Evolutionary conservation across 1,140 invertebrate species (phyloP).

Genomic region (Calephelis virginiensis): DNA sequence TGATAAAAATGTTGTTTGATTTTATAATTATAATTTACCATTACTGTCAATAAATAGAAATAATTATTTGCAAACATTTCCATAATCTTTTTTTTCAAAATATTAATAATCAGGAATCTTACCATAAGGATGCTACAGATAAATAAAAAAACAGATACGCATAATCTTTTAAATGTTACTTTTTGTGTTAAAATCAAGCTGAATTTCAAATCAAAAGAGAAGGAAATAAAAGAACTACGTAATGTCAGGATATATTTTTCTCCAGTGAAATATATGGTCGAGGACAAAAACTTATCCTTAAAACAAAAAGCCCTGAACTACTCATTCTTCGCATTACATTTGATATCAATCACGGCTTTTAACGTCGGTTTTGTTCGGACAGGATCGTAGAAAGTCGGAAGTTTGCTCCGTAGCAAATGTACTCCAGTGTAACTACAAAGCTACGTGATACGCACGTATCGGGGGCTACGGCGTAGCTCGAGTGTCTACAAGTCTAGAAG

Average conservation of each 20-base stretch:
- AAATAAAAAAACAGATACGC: no score
- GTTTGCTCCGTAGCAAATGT: constrained; percentile 46
- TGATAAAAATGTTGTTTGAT: no score
- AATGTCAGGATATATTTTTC: background rate
- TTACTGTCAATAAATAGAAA: no score
- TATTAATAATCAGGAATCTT: no score
- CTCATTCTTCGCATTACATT: constrained; percentile 75
- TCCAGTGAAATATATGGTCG: constrained; percentile 9
- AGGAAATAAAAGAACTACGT: no score
- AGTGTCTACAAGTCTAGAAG: constrained; percentile 25
- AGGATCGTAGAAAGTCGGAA: constrained; percentile 54
- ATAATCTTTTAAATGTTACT: no score
- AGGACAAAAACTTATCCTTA: constrained; percentile 57
- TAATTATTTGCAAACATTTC: no score
- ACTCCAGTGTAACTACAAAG: constrained; percentile 54
- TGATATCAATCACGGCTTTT: constrained; percentile 75
- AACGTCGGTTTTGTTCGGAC: constrained; percentile 51
- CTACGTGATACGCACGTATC: constrained; percentile 56
- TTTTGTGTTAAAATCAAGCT: no score
- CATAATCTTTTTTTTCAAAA: no score
- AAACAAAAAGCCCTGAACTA: constrained; percentile 72
- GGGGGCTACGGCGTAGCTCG: constrained; percentile 47
- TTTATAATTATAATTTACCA: no score
- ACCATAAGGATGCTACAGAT: no score
- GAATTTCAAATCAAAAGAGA: no score